Evolutionary conservation across 1,140 invertebrate species (phyloP).

Genomic region (Adelges cooleyi): DNA sequence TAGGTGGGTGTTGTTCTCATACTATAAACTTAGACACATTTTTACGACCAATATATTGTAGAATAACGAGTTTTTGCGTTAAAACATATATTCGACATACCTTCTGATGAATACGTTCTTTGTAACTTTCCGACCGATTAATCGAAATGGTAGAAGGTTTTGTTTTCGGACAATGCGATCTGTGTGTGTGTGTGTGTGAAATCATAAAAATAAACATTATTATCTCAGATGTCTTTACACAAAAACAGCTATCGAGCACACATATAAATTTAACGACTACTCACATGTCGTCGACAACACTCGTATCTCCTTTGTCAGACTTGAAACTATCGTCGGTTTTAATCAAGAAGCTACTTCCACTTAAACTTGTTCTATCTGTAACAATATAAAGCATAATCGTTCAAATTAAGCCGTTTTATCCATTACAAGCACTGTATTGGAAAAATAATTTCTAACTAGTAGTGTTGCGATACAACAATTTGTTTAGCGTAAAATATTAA

Average conservation of each 20-base stretch:
- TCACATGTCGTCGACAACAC: slow-evolving; percentile 4
- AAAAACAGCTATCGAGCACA: too few species aligned
- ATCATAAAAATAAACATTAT: too few species aligned
- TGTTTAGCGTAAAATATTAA: too few species aligned
- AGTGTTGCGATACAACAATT: too few species aligned
- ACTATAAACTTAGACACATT: too few species aligned
- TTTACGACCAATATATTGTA: too few species aligned
- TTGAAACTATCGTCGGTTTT: slow-evolving; percentile 15
- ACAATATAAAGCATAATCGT: neutral
- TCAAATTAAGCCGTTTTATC: neutral
- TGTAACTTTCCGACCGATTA: slow-evolving; percentile 51
- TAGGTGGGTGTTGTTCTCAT: too few species aligned
- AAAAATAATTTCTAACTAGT: neutral
- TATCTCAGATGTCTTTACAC: too few species aligned
- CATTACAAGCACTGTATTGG: too few species aligned
- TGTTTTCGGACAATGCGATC: slow-evolving; percentile 30
- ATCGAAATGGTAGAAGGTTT: slow-evolving; percentile 42
- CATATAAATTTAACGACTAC: too few species aligned
- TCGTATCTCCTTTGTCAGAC: neutral
- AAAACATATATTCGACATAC: slow-evolving; percentile 39
- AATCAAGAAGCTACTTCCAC: neutral
- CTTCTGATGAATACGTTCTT: slow-evolving; percentile 47
- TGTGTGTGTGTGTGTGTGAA: slow-evolving; percentile 8
- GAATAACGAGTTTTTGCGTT: too few species aligned
- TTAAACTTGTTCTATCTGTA: slow-evolving; percentile 14